Base-by-base conservation (phyloP, 92 coral and sea anemone species). In the Zoanthus solanderi region DNA sequence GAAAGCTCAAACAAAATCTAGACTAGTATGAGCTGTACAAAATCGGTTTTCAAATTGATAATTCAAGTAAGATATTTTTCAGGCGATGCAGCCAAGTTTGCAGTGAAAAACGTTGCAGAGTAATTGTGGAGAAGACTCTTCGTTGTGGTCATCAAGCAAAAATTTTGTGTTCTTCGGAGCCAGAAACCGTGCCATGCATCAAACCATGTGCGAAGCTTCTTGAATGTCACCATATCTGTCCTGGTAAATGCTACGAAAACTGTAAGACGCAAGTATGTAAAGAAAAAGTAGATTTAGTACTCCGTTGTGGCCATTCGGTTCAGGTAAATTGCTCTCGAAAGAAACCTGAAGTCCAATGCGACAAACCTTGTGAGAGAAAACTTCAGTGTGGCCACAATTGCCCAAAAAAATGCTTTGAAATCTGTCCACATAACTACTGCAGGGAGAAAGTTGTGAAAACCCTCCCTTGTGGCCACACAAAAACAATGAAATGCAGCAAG, bases 401-500 rank as follows among this genome's bases (percentile, higher is more conserved):
- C 78, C 86, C 84, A 45, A 87, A 86, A 0, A 44, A 81, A 53
- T 89, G 92, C 57, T 75, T 75, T 30, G 84, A 89, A n/a, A 11
- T 58, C 68, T 83, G 92, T 65, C 34, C 88, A 68, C 48, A 52
- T 46, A 9, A 50, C 16, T 10, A 87, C 71, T 79, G 84, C 72
- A 42, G 16, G 18, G 71, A 34, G 13, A 17, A 13, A 37, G 91
- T 93, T 42, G 57, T 13, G n/a, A 95, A 93, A 63, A 71, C 78
- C 17, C 87, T 93, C 0, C 87, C 92, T 1, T 95, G 98, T 88
- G 91, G 90, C 68, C 96, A 95, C 85, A 71, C 61, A 63, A 74
- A 87, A 47, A 37, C 47, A 71, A 67, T 94, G 89, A 61, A 76
- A 63, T 94, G 95, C 34, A 56, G 74, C 75, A 31, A 30, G n/a